Percentiles rank a stretch among this genome's conserved stretches.
phyloP scores from a whole-genome alignment of 2,888 invertebrate genomes.

The Epirrita christyi region DNA sequence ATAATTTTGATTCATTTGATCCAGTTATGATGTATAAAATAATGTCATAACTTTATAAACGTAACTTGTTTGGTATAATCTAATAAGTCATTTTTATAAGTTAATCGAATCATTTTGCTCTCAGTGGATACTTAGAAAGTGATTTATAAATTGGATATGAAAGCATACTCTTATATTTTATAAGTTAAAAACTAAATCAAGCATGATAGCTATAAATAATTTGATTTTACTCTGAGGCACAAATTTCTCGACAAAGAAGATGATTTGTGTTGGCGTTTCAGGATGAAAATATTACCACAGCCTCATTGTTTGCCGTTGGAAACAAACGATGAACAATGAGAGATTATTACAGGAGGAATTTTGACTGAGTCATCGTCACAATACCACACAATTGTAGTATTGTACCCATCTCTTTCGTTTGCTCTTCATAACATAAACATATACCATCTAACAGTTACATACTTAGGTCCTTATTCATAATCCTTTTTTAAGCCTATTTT shows the following conservation, averaged over 20 bases:
- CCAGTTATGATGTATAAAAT: too few relatives aligned
- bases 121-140: neutral
- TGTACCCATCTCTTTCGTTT: slow-evolving; percentile 12
- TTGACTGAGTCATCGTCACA: slow-evolving; percentile 42
- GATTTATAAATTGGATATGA: neutral
- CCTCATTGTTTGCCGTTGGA: slow-evolving; percentile 46
- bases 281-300: slow-evolving; percentile 35
- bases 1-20: too few relatives aligned
- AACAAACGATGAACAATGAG: too few relatives aligned
- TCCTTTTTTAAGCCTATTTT: too few relatives aligned
- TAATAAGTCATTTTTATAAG: too few relatives aligned
- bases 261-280: slow-evolving; percentile 30
- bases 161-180: neutral
- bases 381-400: slow-evolving; percentile 19
- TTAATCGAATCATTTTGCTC: too few relatives aligned
- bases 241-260: neutral
- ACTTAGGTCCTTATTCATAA: too few relatives aligned
- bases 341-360: slow-evolving; percentile 47
- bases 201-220: neutral
- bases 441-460: neutral
- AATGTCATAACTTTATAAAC: too few relatives aligned
- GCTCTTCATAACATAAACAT: neutral
- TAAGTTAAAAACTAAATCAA: neutral
- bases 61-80: too few relatives aligned
- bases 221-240: neutral